Base-by-base conservation (phyloP, 1,140 invertebrate species). In the Papilio glaucus region DNA sequence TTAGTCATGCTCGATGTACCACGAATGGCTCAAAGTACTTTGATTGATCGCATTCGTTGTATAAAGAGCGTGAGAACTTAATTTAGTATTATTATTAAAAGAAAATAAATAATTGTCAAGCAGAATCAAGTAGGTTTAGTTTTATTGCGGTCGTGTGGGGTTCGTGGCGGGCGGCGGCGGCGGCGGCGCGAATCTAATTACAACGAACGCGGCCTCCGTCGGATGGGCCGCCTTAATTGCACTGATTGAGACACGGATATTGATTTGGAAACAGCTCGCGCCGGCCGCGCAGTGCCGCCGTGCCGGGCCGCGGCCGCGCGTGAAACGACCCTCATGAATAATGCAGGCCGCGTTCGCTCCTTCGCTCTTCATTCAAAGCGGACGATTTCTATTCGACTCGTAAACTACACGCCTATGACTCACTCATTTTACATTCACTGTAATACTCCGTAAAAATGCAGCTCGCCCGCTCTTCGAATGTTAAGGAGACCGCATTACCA, bases 211-310 rank as follows among this genome's bases (percentile, higher is more conserved):
- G 79, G 76, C 75, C 80, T 81, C 80, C 77, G 83, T 73, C 75
- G 76, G 72, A 76, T 74, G 80, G 84, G 81, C 82, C 75, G 83
- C 84, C 83, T 83, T 90, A 90, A 92, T 92, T 90, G 88, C 87
- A 87, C 87, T 90, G 87, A 92, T 91, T 87, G 86, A 90, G 90
- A 92, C 87, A 90, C 87, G 88, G 88, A 90, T 92, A 92, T 92
- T 87, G 90, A 90, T 92, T 90, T 85, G 63, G 85, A 87, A 90
- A 90, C 87, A 86, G 83, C 88, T 86, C 84, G 79, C 77, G 74
- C 79, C 74, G 76, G 84, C 79, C 29, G 29, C 2, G 29, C 29
- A 33, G 29, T 2, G 80, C 77, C 73, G 74, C 49, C 60, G 74
- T 71, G 73, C 70, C 67, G 65, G 79, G 71, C 78, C 75, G 76